Evolutionary conservation across 2,113 vertebrate species (phyloP).

Genomic region (Parus major): DNA sequence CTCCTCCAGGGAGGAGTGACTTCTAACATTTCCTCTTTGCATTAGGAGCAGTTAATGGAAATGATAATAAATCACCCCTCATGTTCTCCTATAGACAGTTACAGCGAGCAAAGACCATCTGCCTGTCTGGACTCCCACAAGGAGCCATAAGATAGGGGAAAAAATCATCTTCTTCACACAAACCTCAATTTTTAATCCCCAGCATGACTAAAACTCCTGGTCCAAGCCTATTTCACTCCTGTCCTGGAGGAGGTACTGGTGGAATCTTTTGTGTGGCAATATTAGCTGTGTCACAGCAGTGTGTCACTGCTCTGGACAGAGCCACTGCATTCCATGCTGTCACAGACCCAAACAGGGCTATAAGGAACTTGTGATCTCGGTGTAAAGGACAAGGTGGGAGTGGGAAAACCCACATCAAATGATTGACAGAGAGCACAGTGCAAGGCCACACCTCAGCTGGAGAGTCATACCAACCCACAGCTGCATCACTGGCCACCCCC

Average conservation of each 20-base stretch:
- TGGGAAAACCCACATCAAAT: not conserved
- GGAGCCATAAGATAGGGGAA: not conserved
- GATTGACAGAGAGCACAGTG: not conserved
- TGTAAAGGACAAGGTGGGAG: not conserved
- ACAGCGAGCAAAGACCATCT: not conserved
- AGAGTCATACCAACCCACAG: too few species aligned
- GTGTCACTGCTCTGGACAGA: not conserved
- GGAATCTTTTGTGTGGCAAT: not conserved
- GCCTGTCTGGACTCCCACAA: not conserved
- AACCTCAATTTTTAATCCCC: not conserved
- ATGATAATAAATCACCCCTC: not conserved
- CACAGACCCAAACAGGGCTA: not conserved
- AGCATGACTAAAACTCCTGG: not conserved
- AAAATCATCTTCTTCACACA: not conserved
- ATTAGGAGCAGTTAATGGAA: conserved; percentile 19
- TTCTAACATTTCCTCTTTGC: conserved; percentile 42
- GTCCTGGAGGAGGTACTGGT: not conserved
- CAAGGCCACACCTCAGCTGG: not conserved
- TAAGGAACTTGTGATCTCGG: not conserved
- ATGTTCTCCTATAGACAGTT: not conserved
- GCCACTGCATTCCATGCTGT: not conserved
- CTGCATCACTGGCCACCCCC: not conserved
- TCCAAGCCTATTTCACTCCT: not conserved
- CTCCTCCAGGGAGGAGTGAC: not conserved
- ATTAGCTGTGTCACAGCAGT: not conserved